phyloP scores from a whole-genome alignment of 2,888 invertebrate genomes.

The Villa cingulata region DNA sequence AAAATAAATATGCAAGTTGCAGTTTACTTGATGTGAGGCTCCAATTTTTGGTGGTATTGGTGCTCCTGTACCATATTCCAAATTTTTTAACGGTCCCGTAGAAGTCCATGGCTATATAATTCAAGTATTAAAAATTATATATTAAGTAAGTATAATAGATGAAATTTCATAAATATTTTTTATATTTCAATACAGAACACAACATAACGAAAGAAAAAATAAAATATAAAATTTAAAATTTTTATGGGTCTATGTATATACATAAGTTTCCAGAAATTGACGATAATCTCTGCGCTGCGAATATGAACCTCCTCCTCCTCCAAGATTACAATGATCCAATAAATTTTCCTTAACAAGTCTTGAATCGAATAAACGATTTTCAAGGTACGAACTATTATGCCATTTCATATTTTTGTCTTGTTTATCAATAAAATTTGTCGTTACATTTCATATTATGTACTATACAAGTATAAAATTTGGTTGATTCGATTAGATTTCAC shows the following conservation, averaged over 20 bases:
- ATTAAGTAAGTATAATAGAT: too few species aligned
- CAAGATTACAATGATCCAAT: slow-evolving; percentile 30
- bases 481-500: too few species aligned
- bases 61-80: slow-evolving; percentile 52
- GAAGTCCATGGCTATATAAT: slow-evolving; percentile 58
- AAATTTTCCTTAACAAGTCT: slow-evolving; percentile 33
- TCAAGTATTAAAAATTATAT: too few species aligned
- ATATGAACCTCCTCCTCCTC: slow-evolving; percentile 26
- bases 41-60: slow-evolving; percentile 50
- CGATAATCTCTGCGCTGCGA: slow-evolving; percentile 31
- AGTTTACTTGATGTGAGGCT: slow-evolving; percentile 43
- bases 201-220: too few species aligned
- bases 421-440: slow-evolving; percentile 3
- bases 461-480: too few species aligned
- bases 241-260: slow-evolving; percentile 16
- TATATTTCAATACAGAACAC: too few species aligned
- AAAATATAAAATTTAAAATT: too few species aligned
- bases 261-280: slow-evolving; percentile 36
- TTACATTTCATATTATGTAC: too few species aligned
- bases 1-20: background rate
- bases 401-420: slow-evolving; percentile 21
- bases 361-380: slow-evolving; percentile 33
- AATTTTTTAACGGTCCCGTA: slow-evolving; percentile 44
- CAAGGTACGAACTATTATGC: slow-evolving; percentile 26
- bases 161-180: too few species aligned